Evolutionary conservation across 2,888 invertebrate species (phyloP).

Genomic region (Agrotis ipsilon): DNA sequence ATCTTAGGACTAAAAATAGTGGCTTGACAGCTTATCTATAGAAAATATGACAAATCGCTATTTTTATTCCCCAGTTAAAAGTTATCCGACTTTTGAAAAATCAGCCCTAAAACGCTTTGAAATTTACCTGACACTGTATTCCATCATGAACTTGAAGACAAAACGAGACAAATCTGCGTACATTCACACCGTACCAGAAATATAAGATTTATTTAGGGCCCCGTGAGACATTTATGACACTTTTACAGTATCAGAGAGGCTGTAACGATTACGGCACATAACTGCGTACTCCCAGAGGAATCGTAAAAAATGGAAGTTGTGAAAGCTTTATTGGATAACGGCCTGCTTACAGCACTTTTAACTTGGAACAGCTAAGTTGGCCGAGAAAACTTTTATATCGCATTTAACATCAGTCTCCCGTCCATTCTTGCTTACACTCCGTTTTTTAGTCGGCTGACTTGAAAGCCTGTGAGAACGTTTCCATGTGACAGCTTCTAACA

Average conservation of each 20-base stretch:
- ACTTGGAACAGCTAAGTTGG: slow-evolving; percentile 72
- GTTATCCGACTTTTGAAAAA: too few species aligned
- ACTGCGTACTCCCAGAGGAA: slow-evolving; percentile 71
- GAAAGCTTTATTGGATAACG: slow-evolving; percentile 82
- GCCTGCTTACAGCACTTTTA: slow-evolving; percentile 78
- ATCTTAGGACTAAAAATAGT: too few species aligned
- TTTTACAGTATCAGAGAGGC: slow-evolving; percentile 57
- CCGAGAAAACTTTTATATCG: slow-evolving; percentile 72
- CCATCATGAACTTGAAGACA: slow-evolving; percentile 8
- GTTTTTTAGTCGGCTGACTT: slow-evolving; percentile 51
- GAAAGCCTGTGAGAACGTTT: slow-evolving; percentile 37
- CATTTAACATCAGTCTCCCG: slow-evolving; percentile 61
- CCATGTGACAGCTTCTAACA: slow-evolving; percentile 41
- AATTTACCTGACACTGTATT: slow-evolving; percentile 23
- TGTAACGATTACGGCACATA: slow-evolving; percentile 69
- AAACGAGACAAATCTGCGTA: slow-evolving; percentile 3
- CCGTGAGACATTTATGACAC: slow-evolving; percentile 57
- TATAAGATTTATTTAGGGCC: slow-evolving; percentile 8
- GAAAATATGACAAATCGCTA: too few species aligned
- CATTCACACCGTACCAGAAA: neutral
- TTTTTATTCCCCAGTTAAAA: too few species aligned
- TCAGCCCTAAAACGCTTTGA: slow-evolving; percentile 22
- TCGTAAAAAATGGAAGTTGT: slow-evolving; percentile 76
- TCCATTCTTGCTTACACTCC: slow-evolving; percentile 63
- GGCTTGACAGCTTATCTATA: too few species aligned